Evolutionary conservation across 2,888 invertebrate species (phyloP).

Genomic region (Calephelis perditalis): DNA sequence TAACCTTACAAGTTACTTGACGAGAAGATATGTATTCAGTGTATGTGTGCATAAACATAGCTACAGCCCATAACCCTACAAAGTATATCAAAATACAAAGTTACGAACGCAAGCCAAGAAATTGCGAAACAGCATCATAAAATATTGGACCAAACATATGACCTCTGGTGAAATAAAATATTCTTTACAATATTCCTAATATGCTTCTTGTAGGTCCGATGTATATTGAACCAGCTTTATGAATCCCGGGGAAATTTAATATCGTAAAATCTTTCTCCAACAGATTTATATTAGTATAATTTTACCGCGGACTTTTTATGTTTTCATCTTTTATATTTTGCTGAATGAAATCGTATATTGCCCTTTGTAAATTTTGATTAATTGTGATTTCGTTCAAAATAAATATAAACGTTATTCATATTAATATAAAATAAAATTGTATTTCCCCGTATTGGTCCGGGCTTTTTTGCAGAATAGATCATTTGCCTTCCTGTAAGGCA

Average conservation of each 20-base stretch:
- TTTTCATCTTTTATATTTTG: not conserved
- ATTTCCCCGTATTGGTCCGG: too few relatives aligned
- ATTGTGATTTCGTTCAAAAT: too few relatives aligned
- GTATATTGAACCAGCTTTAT: constrained; percentile 10
- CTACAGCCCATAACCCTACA: not conserved
- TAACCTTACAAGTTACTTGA: too few relatives aligned
- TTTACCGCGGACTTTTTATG: not conserved
- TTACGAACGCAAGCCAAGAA: constrained; percentile 9
- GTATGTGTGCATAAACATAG: too few relatives aligned
- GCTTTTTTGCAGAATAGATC: too few relatives aligned
- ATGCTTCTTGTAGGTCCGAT: constrained; percentile 11
- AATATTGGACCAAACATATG: constrained; percentile 15
- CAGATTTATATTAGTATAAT: constrained; percentile 8
- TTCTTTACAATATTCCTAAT: constrained; percentile 12
- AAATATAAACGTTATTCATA: too few relatives aligned
- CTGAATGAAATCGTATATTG: too few relatives aligned
- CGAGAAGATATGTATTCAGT: too few relatives aligned
- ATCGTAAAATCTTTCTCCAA: constrained; percentile 26
- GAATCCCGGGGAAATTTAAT: constrained; percentile 24
- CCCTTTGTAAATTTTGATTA: too few relatives aligned
- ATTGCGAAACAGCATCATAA: constrained; percentile 13
- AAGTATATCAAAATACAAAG: constrained; percentile 8
- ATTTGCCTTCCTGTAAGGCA: too few relatives aligned
- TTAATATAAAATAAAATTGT: too few relatives aligned
- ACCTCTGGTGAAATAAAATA: constrained; percentile 16